Evolutionary conservation across 2,113 vertebrate species (phyloP).

Genomic region (Ameiurus melas): DNA sequence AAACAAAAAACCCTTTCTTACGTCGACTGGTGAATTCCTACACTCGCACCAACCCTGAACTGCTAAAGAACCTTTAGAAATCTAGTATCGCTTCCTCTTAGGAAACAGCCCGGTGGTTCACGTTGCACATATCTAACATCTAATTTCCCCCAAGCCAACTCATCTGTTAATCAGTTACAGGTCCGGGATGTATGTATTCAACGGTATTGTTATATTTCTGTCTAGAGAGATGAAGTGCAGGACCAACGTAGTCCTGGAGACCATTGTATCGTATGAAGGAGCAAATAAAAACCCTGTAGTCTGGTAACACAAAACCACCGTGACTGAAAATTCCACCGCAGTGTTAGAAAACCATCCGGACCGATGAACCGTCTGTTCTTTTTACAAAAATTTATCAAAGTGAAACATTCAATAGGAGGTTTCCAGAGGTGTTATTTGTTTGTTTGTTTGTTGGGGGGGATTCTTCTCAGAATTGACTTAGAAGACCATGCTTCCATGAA

Average conservation of each 20-base stretch:
- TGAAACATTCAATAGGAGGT: not conserved
- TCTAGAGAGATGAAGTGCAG: not conserved
- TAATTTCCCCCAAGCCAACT: not conserved
- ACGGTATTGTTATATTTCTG: not conserved
- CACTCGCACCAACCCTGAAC: not conserved
- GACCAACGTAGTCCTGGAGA: not conserved
- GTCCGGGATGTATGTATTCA: not conserved
- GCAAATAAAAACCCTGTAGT: not conserved
- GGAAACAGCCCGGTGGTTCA: not conserved
- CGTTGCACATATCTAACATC: not conserved
- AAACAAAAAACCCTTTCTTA: too few relatives aligned
- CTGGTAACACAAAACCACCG: not conserved
- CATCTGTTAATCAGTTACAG: not conserved
- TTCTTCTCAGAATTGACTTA: not conserved
- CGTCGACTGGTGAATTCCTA: not conserved
- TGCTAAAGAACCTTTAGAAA: not conserved
- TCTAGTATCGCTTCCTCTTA: not conserved
- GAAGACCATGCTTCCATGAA: not conserved
- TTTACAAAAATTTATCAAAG: too few relatives aligned
- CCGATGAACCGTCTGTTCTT: not conserved
- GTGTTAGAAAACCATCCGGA: not conserved
- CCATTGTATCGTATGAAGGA: not conserved
- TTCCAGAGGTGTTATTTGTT: not conserved
- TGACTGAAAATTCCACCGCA: not conserved
- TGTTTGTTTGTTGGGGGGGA: too few relatives aligned